Evolutionary conservation across 2,888 invertebrate genomes (phyloP), one percentile per base, ranked within the genome.

Genomic region (Athripsodes cinereus): DNA sequence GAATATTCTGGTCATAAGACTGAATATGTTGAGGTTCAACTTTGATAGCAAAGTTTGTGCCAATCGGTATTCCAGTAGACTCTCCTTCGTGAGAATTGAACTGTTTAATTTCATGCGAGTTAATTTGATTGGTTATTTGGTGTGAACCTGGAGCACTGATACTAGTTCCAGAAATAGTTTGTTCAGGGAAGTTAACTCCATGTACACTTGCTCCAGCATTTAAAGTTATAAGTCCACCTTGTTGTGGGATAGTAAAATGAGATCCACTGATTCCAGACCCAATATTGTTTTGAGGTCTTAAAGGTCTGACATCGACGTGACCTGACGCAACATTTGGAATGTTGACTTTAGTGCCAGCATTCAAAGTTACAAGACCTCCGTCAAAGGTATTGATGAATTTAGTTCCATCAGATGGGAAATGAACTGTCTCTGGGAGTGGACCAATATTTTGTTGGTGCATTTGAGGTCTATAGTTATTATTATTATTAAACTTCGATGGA

Each of bases 11-110:
- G 60, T 71, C 70, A 50, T 70, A 72, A 11, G 66, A 70, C 63
- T 74, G 73, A 58, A 70, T 68, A 51, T 71, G 69, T 22, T 69
- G 66, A n/a, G 69, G 78, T 69, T 78, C 75, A 2, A 79, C 78
- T 67, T 69, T 71, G 18, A 79, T 78, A 35, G 79, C 79, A 66
- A 79, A 74, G 62, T 79, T 79, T 1, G 78, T 78, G 50, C 76
- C 75, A 57, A 79, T 77, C 10, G 79, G 78, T 64, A 79, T 78
- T 64, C 77, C 72, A 22, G 64, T 62, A 1, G 78, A 69, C 62
- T 79, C 77, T 22, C 75, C 61, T 50, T 56, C 54, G 16, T 63
- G 60, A 18, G 58, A 51, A 55, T 55, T 57, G 54, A 60, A 60
- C 19, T 60, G 55, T 56, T 59, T 61, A 11, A 61, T 34, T 21